Evolutionary conservation across 2,888 invertebrate species (phyloP).

Genomic region (Drosophila stalkeri): DNA sequence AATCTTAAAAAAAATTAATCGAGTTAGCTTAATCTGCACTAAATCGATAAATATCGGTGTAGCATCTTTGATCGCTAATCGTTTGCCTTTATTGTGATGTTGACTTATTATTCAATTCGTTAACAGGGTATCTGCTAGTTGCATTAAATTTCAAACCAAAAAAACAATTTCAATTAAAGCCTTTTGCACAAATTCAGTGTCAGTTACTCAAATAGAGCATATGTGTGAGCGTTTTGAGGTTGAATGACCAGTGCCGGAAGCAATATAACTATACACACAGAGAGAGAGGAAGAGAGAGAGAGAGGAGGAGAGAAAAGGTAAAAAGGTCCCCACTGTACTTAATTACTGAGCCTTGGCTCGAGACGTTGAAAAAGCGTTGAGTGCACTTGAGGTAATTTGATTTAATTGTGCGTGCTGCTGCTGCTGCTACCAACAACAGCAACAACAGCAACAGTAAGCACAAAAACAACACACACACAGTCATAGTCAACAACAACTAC

Average conservation of each 20-base stretch:
- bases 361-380: constrained; percentile 62
- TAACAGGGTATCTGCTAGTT: neutral
- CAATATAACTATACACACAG: constrained; percentile 11
- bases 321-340: constrained; percentile 42
- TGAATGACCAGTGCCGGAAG: constrained; percentile 60
- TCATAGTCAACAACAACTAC: neutral
- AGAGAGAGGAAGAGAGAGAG: neutral
- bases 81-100: too few relatives aligned
- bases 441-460: constrained; percentile 10
- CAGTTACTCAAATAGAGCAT: constrained; percentile 21
- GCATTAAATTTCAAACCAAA: neutral
- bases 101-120: neutral
- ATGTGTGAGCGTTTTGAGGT: constrained; percentile 25
- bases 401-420: constrained; percentile 76
- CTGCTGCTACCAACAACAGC: constrained; percentile 13
- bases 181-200: constrained; percentile 22
- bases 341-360: constrained; percentile 58
- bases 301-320: neutral
- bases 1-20: too few relatives aligned
- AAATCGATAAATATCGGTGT: neutral
- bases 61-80: too few relatives aligned
- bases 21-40: neutral
- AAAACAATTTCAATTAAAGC: constrained; percentile 61
- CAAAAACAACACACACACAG: constrained; percentile 4
- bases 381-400: constrained; percentile 80